phyloP scores from a whole-genome alignment of 1,140 invertebrate species.

The Sycobia sp. region DNA sequence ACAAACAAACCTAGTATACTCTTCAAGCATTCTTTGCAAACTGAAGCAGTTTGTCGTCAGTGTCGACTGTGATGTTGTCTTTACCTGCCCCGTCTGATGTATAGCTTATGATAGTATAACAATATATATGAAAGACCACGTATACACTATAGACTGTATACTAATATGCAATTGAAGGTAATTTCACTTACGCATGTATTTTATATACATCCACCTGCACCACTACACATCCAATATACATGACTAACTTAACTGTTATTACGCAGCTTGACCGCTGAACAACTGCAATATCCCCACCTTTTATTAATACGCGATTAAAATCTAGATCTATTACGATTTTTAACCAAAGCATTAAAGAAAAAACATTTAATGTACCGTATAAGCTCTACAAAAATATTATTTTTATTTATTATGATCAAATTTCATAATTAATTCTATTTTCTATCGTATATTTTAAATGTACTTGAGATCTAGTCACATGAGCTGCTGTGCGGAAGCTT shows the following conservation, averaged over 20 bases:
- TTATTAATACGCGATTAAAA: slow-evolving; percentile 19
- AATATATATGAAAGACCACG: slow-evolving; percentile 1
- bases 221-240: slow-evolving; percentile 7
- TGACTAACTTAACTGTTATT: slow-evolving; percentile 48
- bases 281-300: slow-evolving; percentile 44
- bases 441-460: slow-evolving; percentile 31
- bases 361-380: too few relatives aligned
- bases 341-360: slow-evolving; percentile 19
- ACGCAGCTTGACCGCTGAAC: slow-evolving; percentile 41
- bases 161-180: too few relatives aligned
- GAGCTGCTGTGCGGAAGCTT: slow-evolving; percentile 54
- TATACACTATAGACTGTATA: not conserved
- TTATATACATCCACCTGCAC: slow-evolving; percentile 52
- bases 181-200: too few relatives aligned
- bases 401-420: too few relatives aligned
- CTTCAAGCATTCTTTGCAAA: slow-evolving; percentile 56
- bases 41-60: slow-evolving; percentile 48
- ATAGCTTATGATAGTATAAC: too few relatives aligned
- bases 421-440: not conserved
- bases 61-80: not conserved
- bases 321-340: slow-evolving; percentile 17
- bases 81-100: slow-evolving; percentile 1
- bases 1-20: slow-evolving; percentile 52
- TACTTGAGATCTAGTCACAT: slow-evolving; percentile 34
- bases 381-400: not conserved